Percentiles rank a stretch among this genome's conserved stretches.
Conservation (phyloP, 2,113 vertebrate genomes). For the Sinocyclocheilus rhinocerous region DNA sequence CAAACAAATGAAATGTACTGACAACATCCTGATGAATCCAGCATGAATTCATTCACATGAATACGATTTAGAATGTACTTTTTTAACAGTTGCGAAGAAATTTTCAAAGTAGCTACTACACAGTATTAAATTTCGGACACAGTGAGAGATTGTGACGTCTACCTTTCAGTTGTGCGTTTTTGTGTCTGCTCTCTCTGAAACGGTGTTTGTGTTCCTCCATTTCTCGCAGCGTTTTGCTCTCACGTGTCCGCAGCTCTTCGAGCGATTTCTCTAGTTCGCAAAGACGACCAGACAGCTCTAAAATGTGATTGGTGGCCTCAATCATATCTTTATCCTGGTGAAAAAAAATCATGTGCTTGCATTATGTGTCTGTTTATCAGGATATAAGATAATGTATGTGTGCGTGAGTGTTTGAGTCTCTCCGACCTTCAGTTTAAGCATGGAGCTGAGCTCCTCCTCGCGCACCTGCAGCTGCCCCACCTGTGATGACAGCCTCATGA, state of each 20-base stretch:
- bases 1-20: constrained; percentile 32
- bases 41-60: background rate
- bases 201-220: constrained; percentile 74
- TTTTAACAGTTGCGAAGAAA: background rate
- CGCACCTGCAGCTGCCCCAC: constrained; percentile 83
- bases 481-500: constrained; percentile 81
- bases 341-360: background rate
- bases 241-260: constrained; percentile 65
- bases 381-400: background rate
- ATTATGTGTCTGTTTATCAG: background rate
- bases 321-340: constrained; percentile 82
- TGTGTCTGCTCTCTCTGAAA: constrained; percentile 70
- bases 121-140: background rate
- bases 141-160: background rate
- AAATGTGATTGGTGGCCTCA: constrained; percentile 79
- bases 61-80: background rate
- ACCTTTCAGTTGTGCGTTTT: constrained; percentile 81
- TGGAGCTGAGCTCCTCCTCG: constrained; percentile 85
- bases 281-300: constrained; percentile 76
- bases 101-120: background rate
- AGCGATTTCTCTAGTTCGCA: constrained; percentile 72
- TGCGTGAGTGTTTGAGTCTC: no score
- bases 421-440: constrained; percentile 87
- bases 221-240: constrained; percentile 75
- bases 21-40: background rate